Conservation (phyloP, 2,113 vertebrate genomes). For the Psittacara wagleri region DNA sequence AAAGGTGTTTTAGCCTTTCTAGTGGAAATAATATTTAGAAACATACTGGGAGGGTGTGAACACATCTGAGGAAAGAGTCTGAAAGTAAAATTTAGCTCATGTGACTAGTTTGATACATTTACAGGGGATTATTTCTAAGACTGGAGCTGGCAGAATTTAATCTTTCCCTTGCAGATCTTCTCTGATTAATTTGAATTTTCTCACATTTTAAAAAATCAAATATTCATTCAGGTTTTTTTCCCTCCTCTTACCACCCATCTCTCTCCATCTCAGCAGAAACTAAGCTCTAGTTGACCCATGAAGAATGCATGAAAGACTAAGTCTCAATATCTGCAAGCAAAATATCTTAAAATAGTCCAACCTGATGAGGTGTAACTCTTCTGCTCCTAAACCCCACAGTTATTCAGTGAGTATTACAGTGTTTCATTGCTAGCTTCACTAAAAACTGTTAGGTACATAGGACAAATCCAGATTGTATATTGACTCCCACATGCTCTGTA, state of each 20-base stretch:
- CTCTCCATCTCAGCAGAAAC: background rate
- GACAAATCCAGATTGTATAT: background rate
- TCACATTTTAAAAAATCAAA: background rate
- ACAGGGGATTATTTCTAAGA: background rate
- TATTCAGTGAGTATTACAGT: background rate
- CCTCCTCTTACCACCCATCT: background rate
- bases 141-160: background rate
- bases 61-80: background rate
- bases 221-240: background rate
- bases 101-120: background rate
- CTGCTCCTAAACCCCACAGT: background rate
- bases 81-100: constrained; percentile 16
- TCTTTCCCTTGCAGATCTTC: background rate
- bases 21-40: constrained; percentile 50
- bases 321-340: background rate
- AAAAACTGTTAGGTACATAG: background rate
- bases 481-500: background rate
- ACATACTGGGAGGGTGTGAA: background rate
- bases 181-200: constrained; percentile 10
- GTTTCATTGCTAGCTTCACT: background rate
- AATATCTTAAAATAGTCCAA: background rate
- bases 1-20: constrained; percentile 13
- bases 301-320: background rate
- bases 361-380: background rate
- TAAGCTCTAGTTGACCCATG: background rate